These are phyloP conservation scores for Tolmerus cingulatus DNA, from an alignment of 2,888 invertebrate species.

Conservation along the genomic window DNA sequence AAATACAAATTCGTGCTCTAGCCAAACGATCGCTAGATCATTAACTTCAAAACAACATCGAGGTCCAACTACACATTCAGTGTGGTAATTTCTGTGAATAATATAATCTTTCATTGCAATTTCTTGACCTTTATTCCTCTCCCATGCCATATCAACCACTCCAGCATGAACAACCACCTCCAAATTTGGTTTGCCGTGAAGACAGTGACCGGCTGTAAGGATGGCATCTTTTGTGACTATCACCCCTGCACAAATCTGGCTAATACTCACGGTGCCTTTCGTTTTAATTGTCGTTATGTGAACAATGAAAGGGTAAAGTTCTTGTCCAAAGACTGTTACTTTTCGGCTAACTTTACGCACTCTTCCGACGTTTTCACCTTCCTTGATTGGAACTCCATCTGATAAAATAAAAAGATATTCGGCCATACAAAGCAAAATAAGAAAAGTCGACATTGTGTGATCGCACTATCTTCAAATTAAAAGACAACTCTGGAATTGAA, in stretches of 20 bases:
- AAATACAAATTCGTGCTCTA: background rate
- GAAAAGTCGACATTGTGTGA: background rate
- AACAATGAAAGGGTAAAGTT: background rate
- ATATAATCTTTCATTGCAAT: background rate
- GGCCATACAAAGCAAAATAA: background rate
- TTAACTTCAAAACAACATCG: background rate
- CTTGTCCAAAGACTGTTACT: background rate
- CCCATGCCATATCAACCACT: background rate
- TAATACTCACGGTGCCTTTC: background rate
- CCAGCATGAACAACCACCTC: background rate
- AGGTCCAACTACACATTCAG: background rate
- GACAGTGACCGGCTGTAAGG: background rate
- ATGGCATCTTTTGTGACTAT: background rate
- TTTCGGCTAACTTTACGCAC: background rate
- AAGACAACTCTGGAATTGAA: background rate
- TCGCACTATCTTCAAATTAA: background rate
- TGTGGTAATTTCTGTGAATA: background rate
- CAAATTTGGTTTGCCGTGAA: background rate
- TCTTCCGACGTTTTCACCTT: background rate
- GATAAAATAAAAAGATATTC: background rate
- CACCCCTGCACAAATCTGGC: background rate
- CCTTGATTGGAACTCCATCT: background rate
- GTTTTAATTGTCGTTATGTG: background rate
- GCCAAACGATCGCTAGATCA: background rate
- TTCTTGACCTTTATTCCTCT: background rate